Evolutionary conservation across 2,113 vertebrate species (phyloP).

Genomic region (Tragelaphus buxtoni): DNA sequence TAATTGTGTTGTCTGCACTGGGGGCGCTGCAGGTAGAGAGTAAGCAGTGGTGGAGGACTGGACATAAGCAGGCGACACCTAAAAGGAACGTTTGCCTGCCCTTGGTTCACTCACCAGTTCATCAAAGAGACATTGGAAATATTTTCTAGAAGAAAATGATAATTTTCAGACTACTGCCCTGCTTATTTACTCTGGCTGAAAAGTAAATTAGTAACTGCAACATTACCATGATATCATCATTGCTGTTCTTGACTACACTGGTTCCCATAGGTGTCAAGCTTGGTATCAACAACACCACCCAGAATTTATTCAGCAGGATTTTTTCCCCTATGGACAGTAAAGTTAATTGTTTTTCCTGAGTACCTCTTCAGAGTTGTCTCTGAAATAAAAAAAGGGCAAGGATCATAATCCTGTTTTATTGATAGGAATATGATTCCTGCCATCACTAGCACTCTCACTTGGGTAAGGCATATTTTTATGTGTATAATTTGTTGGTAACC

Average conservation of each 20-base stretch:
- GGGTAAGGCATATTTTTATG: not conserved
- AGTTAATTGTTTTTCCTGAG: not conserved
- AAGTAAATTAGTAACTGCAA: not conserved
- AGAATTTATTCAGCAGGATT: not conserved
- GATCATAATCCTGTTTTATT: not conserved
- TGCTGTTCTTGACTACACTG: not conserved
- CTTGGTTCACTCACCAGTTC: not conserved
- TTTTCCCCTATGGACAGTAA: not conserved
- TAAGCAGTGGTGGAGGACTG: not conserved
- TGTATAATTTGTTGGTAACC: not conserved
- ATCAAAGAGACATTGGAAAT: not conserved
- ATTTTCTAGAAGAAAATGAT: conserved; percentile 4
- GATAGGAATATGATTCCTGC: not conserved
- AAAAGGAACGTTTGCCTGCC: not conserved
- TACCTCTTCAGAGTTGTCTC: not conserved
- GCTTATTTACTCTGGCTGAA: conserved; percentile 3
- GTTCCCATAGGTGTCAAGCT: not conserved
- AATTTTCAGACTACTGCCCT: not conserved
- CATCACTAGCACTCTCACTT: not conserved
- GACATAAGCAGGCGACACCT: not conserved
- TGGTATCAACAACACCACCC: not conserved
- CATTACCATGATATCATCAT: not conserved
- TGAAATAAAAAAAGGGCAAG: not conserved
- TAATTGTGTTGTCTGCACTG: not conserved
- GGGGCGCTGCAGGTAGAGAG: not conserved